These are phyloP conservation scores for Chlorops oryzae DNA, from an alignment of 1,140 invertebrate genomes.

Conservation along the genomic window DNA sequence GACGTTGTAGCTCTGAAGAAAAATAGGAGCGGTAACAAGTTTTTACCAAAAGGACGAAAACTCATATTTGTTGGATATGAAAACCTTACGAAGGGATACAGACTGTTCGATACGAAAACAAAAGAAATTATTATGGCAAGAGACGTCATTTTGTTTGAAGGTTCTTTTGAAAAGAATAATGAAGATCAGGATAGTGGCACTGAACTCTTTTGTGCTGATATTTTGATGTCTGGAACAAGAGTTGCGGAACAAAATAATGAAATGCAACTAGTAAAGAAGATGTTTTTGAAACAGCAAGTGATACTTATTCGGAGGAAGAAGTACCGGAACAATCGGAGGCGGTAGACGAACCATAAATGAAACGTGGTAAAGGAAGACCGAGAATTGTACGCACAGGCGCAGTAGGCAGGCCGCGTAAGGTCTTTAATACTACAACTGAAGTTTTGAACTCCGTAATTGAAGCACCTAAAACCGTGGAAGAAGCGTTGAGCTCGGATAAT, in stretches of 20 bases:
- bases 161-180: constrained; percentile 1
- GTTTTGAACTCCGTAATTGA: constrained; percentile 2
- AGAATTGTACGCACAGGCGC: not conserved
- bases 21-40: constrained; percentile 26
- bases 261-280: too few relatives aligned
- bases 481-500: constrained; percentile 11
- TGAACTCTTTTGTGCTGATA: too few relatives aligned
- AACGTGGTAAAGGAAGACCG: constrained; percentile 7
- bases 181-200: not conserved
- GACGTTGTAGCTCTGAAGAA: constrained; percentile 37
- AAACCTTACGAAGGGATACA: constrained; percentile 6
- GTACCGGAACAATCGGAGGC: too few relatives aligned
- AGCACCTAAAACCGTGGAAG: constrained; percentile 4
- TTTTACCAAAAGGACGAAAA: constrained; percentile 12
- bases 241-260: too few relatives aligned
- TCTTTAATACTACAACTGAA: too few relatives aligned
- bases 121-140: constrained; percentile 6
- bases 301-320: too few relatives aligned
- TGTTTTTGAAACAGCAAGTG: too few relatives aligned
- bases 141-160: constrained; percentile 12
- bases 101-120: constrained; percentile 6
- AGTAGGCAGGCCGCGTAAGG: too few relatives aligned
- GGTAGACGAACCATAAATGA: too few relatives aligned
- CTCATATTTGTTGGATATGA: constrained; percentile 11
- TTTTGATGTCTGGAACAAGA: too few relatives aligned